Percentiles rank a stretch among this genome's conserved stretches.
Evolutionary conservation across 1,140 invertebrate genomes (phyloP).

Genomic region (Drosophila sulfurigaster): DNA sequence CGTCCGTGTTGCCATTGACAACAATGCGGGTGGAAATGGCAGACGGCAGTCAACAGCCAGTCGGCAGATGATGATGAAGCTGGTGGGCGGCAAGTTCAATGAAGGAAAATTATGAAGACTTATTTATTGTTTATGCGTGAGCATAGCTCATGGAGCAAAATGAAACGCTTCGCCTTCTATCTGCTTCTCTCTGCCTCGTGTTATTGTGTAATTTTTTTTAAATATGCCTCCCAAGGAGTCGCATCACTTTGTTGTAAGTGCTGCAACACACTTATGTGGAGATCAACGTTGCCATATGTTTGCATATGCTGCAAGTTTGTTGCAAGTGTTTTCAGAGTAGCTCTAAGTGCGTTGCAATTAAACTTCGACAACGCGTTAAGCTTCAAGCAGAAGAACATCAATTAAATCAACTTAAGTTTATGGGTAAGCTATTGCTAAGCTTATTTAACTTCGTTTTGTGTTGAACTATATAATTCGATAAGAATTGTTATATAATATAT

Average conservation of each 20-base stretch:
- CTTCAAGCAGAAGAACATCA: background rate
- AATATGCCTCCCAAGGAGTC: conserved; percentile 15
- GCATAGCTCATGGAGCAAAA: conserved; percentile 68
- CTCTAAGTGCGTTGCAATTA: background rate
- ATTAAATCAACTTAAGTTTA: background rate
- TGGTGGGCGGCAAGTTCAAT: conserved; percentile 64
- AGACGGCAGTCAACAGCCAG: conserved; percentile 14
- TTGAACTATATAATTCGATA: no score
- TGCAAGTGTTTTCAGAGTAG: background rate
- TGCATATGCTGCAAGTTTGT: background rate
- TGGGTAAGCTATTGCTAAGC: background rate
- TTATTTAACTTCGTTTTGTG: no score
- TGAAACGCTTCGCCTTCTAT: conserved; percentile 3
- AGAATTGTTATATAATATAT: no score
- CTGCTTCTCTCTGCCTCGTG: background rate
- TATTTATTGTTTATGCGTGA: conserved; percentile 84
- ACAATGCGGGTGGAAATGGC: conserved; percentile 70
- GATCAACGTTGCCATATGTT: conserved; percentile 15
- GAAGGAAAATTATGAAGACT: conserved; percentile 83
- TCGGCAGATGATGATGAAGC: conserved; percentile 62
- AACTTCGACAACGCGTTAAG: background rate
- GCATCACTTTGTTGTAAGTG: conserved; percentile 5
- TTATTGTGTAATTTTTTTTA: conserved; percentile 60
- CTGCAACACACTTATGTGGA: conserved; percentile 5
- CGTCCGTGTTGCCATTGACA: conserved; percentile 75